Evolutionary conservation across 2,888 invertebrate genomes (phyloP), one percentile per base, ranked within the genome.

Genomic region (Labia minor): DNA sequence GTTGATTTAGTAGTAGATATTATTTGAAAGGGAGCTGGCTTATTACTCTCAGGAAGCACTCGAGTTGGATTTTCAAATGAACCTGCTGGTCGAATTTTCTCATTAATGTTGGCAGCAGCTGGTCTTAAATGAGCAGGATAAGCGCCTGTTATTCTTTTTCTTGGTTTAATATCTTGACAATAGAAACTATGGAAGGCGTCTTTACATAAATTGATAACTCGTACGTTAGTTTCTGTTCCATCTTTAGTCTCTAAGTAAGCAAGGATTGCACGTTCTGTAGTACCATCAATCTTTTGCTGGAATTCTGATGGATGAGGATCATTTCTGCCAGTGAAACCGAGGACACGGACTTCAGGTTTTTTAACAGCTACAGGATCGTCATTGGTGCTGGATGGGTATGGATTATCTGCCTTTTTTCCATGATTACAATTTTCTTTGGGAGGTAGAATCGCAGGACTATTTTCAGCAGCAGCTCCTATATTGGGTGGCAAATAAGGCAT

Each of bases 141-240:
- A n/a, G 14, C 49, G n/a, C 49, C 49, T 16, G 49, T 49, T n/a
- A 49, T 49, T 14, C 49, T 4, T 49, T 49, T 49, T 49, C 49
- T 11, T 49, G 49, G 49, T 49, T 49, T 49, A 49, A 49, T 49
- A 49, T 49, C 49, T 49, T 62, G 73, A 74, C 67, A 72, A 69
- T 18, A 74, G 71, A 66, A 72, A 69, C 1, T 69, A 72, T 73
- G 71, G 67, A 70, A 72, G 20, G 70, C 74, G 74, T 1, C 67
- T 49, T 65, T 67, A 67, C 37, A 66, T 16, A 62, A 21, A n/a
- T 66, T 49, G 49, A 49, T 49, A n/a, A 49, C 49, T 3, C 49
- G 14, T 3, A 49, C 49, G 2, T 49, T 49, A n/a, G 49, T 49
- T 49, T 49, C 49, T n/a, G 49, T n/a, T 11, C 49, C 49, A 2